Percentiles rank a stretch among this genome's conserved stretches.
Conservation (phyloP, 64 coral and sea anemone species). For the Montipora sp. region DNA sequence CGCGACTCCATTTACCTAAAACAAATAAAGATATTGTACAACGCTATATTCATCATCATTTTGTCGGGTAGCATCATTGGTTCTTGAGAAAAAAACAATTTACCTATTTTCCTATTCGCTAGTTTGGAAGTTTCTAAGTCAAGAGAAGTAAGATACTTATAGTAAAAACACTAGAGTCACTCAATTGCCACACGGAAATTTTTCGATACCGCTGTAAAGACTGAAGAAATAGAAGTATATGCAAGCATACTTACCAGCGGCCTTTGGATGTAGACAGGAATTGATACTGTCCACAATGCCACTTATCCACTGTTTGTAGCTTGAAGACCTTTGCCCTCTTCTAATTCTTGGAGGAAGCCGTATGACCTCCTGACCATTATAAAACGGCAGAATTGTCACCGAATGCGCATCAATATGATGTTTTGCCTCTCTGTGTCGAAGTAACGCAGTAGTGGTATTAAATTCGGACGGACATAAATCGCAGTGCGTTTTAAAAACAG, state of each 20-base stretch:
- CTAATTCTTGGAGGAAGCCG: not conserved
- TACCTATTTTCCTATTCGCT: not conserved
- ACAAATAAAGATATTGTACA: not conserved
- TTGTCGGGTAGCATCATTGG: not conserved
- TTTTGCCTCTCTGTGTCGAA: constrained; percentile 27
- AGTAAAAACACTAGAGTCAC: not conserved
- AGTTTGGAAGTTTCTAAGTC: not conserved
- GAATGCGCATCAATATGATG: constrained; percentile 7
- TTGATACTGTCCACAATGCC: constrained; percentile 25
- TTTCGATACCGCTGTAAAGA: too few species aligned
- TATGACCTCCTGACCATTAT: not conserved
- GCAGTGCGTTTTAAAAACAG: constrained; percentile 39
- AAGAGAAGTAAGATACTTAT: not conserved
- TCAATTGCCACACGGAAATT: not conserved
- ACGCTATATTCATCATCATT: not conserved
- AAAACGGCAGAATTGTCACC: constrained; percentile 7
- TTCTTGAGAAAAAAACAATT: not conserved
- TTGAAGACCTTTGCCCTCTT: not conserved
- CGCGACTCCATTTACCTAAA: constrained; percentile 55
- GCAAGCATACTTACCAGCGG: constrained; percentile 2
- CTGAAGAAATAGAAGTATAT: not conserved
- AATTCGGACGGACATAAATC: constrained; percentile 10
- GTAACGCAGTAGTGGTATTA: constrained; percentile 24
- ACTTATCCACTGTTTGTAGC: constrained; percentile 7
- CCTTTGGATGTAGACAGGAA: constrained; percentile 15